These are phyloP conservation scores for Bembecia ichneumoniformis DNA, from an alignment of 2,888 invertebrate genomes.

Conservation along the genomic window DNA sequence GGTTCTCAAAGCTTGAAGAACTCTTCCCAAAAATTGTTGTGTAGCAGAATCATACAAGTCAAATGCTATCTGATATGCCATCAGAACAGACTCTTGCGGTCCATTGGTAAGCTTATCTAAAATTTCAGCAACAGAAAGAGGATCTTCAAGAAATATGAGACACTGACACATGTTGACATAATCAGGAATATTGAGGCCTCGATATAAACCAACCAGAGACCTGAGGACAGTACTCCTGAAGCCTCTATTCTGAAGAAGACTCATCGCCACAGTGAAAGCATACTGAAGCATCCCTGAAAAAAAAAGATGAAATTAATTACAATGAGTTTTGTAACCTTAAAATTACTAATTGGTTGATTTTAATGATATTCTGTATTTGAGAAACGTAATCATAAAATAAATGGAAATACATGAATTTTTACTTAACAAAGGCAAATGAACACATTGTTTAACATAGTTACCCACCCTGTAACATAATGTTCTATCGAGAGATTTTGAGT, in stretches of 20 bases:
- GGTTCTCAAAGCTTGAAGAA: constrained; percentile 84
- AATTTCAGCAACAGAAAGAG: constrained; percentile 92
- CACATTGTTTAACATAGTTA: no score
- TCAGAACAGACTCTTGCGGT: constrained; percentile 83
- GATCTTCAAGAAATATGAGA: constrained; percentile 95
- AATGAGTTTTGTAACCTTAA: no score
- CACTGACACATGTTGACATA: constrained; percentile 99
- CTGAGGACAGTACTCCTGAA: constrained; percentile 93
- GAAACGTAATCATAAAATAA: no score
- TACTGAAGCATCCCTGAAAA: constrained; percentile 87
- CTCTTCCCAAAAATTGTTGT: constrained; percentile 94
- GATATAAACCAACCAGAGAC: constrained; percentile 90
- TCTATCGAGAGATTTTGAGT: no score
- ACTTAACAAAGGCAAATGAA: background rate
- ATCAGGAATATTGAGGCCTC: constrained; percentile 91
- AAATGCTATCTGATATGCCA: constrained; percentile 99
- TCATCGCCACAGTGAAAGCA: constrained; percentile 97
- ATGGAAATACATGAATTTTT: background rate
- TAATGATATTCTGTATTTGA: no score
- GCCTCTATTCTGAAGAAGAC: constrained; percentile 92
- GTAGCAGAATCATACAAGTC: constrained; percentile 99
- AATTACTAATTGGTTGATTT: no score
- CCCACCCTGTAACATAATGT: no score
- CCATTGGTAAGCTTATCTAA: constrained; percentile 90
- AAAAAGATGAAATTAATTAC: no score